Percentiles rank a stretch among this genome's conserved stretches.
phyloP scores from a whole-genome alignment of 2,888 invertebrate genomes.

The Cryptocephalus moraei region DNA sequence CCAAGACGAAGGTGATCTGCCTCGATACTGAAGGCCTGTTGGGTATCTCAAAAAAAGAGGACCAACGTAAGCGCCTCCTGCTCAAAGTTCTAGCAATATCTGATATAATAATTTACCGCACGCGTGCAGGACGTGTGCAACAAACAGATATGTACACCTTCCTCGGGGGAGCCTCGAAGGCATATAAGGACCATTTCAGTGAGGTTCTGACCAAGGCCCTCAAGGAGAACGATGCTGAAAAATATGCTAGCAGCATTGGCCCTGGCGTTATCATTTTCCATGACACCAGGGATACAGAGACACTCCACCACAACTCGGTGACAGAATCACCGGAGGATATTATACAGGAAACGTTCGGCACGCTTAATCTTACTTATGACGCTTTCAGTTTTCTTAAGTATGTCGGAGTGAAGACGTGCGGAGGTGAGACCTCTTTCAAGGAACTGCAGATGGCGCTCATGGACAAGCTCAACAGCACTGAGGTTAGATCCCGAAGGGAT shows the following conservation, averaged over 20 bases:
- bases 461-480: constrained; percentile 55
- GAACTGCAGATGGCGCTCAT: constrained; percentile 47
- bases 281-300: constrained; percentile 63
- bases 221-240: constrained; percentile 18
- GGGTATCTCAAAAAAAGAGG: constrained; percentile 49
- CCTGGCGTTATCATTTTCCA: constrained; percentile 72
- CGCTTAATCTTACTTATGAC: constrained; percentile 52
- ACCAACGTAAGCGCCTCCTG: constrained; percentile 56
- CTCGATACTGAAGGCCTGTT: constrained; percentile 74
- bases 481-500: constrained; percentile 58
- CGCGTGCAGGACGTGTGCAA: constrained; percentile 63
- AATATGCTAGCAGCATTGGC: constrained; percentile 35
- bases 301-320: constrained; percentile 47
- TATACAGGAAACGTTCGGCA: constrained; percentile 49
- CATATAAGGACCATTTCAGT: constrained; percentile 63
- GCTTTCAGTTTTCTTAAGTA: constrained; percentile 64
- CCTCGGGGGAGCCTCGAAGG: constrained; percentile 64
- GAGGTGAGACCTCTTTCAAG: constrained; percentile 47
- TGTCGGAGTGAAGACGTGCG: constrained; percentile 49
- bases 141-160: constrained; percentile 63
- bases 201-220: constrained; percentile 40
- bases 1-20: constrained; percentile 52
- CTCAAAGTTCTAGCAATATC: constrained; percentile 74
- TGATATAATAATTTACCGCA: constrained; percentile 68
- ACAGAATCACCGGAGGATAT: constrained; percentile 54